phyloP scores from a whole-genome alignment of 2,888 invertebrate genomes.

The Archips crataeganus region DNA sequence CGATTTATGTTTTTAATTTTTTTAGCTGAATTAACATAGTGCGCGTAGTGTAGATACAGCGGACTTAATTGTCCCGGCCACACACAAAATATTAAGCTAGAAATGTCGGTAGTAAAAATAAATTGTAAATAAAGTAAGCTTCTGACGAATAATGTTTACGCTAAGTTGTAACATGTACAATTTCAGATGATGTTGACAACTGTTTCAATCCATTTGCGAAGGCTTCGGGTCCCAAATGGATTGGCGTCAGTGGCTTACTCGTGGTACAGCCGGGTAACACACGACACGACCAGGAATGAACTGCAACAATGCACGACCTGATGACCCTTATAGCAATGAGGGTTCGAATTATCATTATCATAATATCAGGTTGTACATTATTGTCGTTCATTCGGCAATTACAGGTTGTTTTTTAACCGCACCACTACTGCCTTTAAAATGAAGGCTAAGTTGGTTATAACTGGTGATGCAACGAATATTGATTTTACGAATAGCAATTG shows the following conservation, averaged over 20 bases:
- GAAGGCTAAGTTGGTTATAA: background rate
- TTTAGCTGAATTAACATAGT: background rate
- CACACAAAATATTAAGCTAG: no score
- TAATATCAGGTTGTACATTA: no score
- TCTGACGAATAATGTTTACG: constrained; percentile 4
- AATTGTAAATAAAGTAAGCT: background rate
- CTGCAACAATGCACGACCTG: no score
- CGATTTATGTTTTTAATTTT: constrained; percentile 23
- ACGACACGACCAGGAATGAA: no score
- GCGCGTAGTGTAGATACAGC: background rate
- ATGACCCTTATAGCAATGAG: no score
- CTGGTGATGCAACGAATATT: no score
- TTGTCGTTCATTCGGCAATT: no score
- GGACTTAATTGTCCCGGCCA: background rate
- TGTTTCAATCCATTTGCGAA: background rate
- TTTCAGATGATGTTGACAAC: background rate
- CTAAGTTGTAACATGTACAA: constrained; percentile 14
- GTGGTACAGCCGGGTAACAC: no score
- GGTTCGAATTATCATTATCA: no score
- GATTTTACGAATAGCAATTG: no score
- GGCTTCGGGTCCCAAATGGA: background rate
- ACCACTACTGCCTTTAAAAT: background rate
- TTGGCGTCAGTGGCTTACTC: constrained; percentile 2
- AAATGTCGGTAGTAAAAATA: no score
- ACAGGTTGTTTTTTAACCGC: no score